Evolutionary conservation across 2,888 invertebrate genomes (phyloP).

Genomic region (Pedicia rivosa): DNA sequence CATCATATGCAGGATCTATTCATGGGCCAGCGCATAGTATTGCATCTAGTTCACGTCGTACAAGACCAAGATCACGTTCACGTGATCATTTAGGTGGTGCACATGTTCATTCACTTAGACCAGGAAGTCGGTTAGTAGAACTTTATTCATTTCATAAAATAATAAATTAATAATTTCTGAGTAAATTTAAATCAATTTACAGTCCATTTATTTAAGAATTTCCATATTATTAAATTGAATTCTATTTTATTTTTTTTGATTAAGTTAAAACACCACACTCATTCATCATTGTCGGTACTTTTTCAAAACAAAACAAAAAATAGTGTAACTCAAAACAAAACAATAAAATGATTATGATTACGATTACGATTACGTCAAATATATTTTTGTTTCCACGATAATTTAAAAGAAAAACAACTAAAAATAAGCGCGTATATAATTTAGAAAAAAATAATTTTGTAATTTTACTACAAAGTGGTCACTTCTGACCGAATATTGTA

Average conservation of each 20-base stretch:
- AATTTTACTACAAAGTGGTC: too few relatives aligned
- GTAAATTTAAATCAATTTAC: constrained; percentile 1
- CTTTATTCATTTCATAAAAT: not conserved
- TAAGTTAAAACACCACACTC: not conserved
- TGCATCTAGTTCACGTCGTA: constrained; percentile 45
- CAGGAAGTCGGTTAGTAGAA: constrained; percentile 52
- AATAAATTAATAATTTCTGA: not conserved
- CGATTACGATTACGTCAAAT: too few relatives aligned
- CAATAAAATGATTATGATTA: too few relatives aligned
- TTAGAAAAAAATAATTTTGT: too few relatives aligned
- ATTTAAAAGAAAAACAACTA: too few relatives aligned
- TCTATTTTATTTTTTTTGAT: not conserved
- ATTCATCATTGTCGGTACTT: too few relatives aligned
- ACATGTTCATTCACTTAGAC: constrained; percentile 38
- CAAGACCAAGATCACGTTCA: constrained; percentile 62
- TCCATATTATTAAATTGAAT: not conserved
- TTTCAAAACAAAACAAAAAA: too few relatives aligned
- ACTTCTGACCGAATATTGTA: too few relatives aligned
- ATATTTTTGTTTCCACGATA: too few relatives aligned
- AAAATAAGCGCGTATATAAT: too few relatives aligned
- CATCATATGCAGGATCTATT: constrained; percentile 50
- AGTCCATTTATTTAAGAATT: too few relatives aligned
- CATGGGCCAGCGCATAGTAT: constrained; percentile 38
- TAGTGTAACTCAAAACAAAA: too few relatives aligned
- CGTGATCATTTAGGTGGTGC: constrained; percentile 41